Base-by-base conservation (phyloP, 2,888 invertebrate genomes). In the Drosophila lutescens region DNA sequence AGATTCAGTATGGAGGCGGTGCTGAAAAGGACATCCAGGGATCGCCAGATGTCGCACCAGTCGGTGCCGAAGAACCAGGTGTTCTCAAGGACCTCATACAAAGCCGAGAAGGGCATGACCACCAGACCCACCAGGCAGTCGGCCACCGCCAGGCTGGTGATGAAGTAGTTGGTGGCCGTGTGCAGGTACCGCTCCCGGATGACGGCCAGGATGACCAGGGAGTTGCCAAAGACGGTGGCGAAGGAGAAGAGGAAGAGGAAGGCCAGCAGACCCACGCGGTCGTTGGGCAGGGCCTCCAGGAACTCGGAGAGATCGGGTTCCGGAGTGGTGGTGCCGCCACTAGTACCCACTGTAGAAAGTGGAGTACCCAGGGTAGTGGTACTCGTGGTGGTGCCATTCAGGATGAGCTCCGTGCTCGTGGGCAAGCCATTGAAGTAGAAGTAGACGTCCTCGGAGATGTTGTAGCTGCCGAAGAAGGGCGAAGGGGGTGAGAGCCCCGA, bases 11-110 rank as follows among this genome's bases (percentile, higher is more conserved):
- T 99, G 12, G 98, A 98, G 6, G 99, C 99, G 0, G 99, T 99
- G 86, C 98, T 98, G 86, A 98, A 99, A 2, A 99, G 94, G 2
- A 99, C 99, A 91, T 99, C 99, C 75, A 99, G 92, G 0, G 98
- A 98, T 59, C 98, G 95, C 98, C 99, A 99, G 23, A 98, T 95
- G 91, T 99, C 99, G 92, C 99, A 99, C 97, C 98, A 98, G 87
- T 97, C 96, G 3, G 96, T 95, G 5, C 99, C 98, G 91, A 98
- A 99, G 80, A 97, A 95, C 98, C 99, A 99, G 26, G 95, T 96
- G 87, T 97, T 96, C 86, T 96, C 96, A 32, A 97, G 93, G 13
- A 97, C 96, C 92, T 98, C 98, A 91, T 97, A 97, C 13, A 97
- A 93, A 0, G 97, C 97, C 74, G 97, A 97, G 92, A 99, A 98